Percentiles rank a stretch among this genome's conserved stretches.
Conservation (phyloP, 2,888 invertebrate genomes). For the Eretmocerus hayati region DNA sequence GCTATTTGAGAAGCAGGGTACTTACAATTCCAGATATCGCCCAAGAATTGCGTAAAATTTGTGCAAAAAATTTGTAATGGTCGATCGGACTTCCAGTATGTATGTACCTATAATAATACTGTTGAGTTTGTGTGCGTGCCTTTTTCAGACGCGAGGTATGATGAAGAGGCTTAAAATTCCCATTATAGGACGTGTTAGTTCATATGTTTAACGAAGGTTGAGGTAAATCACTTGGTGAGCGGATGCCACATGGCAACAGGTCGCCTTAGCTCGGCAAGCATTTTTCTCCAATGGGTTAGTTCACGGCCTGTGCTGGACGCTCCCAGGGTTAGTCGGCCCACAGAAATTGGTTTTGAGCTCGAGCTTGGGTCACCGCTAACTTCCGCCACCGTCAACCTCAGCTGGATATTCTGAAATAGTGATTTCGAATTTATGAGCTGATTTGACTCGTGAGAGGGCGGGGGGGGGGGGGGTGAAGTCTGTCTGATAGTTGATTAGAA, state of each 20-base stretch:
- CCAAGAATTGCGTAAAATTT: no score
- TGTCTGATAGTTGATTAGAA: no score
- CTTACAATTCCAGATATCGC: no score
- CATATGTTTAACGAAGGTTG: background rate
- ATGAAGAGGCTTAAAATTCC: constrained; percentile 4
- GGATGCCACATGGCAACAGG: constrained; percentile 83
- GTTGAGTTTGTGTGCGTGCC: background rate
- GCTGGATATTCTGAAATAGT: constrained; percentile 70
- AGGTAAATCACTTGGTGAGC: constrained; percentile 50
- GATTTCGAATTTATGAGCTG: no score
- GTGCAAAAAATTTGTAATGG: no score
- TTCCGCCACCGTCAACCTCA: constrained; percentile 63
- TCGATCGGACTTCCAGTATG: no score
- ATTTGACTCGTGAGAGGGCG: no score
- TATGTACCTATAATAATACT: background rate
- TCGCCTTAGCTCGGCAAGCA: constrained; percentile 70
- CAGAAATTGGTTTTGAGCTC: constrained; percentile 55
- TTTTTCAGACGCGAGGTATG: background rate
- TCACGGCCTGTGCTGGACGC: constrained; percentile 66
- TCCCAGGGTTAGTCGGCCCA: constrained; percentile 76
- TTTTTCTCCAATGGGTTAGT: constrained; percentile 75
- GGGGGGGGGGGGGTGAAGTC: no score
- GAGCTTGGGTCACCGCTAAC: constrained; percentile 42
- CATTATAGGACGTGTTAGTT: constrained; percentile 4
- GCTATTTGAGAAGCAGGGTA: no score